A percentile compares a stretch with the other conserved stretches of the same genome.
phyloP scores from a whole-genome alignment of 2,888 invertebrate genomes.

The Andrena haemorrhoa region DNA sequence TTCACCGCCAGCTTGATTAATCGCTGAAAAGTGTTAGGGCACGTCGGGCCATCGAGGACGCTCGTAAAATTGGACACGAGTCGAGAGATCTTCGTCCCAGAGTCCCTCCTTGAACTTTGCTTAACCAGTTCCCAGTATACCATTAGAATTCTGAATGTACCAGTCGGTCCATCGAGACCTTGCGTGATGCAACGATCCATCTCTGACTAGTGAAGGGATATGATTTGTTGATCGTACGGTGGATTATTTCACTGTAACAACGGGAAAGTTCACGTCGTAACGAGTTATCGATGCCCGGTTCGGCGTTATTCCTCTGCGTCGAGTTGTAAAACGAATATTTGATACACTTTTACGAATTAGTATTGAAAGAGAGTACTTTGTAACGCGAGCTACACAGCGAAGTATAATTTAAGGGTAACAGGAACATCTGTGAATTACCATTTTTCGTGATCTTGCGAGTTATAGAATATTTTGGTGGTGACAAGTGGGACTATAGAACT shows the following conservation, averaged over 20 bases:
- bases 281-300: constrained; percentile 37
- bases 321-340: too few relatives aligned
- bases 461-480: too few relatives aligned
- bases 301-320: background rate
- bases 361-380: too few relatives aligned
- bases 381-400: too few relatives aligned
- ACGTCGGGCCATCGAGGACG: constrained; percentile 24
- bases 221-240: constrained; percentile 7
- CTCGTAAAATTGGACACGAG: constrained; percentile 43
- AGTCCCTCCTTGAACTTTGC: constrained; percentile 31
- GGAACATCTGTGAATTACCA: too few relatives aligned
- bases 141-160: constrained; percentile 8
- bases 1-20: constrained; percentile 56
- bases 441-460: too few relatives aligned
- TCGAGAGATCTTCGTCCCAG: background rate
- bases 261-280: background rate
- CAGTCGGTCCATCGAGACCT: background rate
- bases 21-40: constrained; percentile 35
- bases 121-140: background rate
- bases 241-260: constrained; percentile 5
- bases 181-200: background rate
- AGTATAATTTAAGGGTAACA: too few relatives aligned
- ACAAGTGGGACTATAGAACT: too few relatives aligned
- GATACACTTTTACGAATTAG: too few relatives aligned
- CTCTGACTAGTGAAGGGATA: background rate